These are phyloP conservation scores for Sycophila texana DNA, from an alignment of 2,888 invertebrate genomes.

Conservation along the genomic window DNA sequence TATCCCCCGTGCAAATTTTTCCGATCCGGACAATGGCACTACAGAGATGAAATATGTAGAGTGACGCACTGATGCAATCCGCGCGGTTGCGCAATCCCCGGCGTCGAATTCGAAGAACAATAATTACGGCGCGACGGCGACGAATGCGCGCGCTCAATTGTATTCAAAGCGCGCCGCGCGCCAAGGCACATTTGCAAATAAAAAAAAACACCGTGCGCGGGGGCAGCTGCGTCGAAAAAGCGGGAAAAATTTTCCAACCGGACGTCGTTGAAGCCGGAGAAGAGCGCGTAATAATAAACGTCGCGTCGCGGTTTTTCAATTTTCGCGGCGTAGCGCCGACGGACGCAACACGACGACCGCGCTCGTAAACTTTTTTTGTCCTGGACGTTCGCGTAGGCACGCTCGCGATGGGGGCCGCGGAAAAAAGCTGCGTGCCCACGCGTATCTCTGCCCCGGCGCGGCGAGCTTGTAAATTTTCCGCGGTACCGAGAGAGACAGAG, in stretches of 20 bases:
- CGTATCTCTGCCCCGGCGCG: neutral
- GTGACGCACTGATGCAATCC: neutral
- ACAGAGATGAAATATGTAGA: neutral
- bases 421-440: neutral
- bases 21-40: neutral
- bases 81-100: neutral
- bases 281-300: neutral
- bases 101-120: constrained; percentile 12
- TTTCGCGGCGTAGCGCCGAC: too few species aligned
- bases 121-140: neutral
- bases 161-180: constrained; percentile 24
- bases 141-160: constrained; percentile 24
- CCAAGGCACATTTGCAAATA: constrained; percentile 7
- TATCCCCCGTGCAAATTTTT: too few species aligned
- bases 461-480: constrained; percentile 36
- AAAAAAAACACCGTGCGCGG: neutral
- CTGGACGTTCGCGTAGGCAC: too few species aligned
- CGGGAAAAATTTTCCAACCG: constrained; percentile 5
- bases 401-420: too few species aligned
- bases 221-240: neutral
- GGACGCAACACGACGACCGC: too few species aligned
- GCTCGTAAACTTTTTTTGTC: too few species aligned
- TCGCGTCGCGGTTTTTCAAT: too few species aligned
- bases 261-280: constrained; percentile 25
- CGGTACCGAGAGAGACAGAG: too few species aligned